These are phyloP conservation scores for Teleiodes luculella DNA, from an alignment of 2,888 invertebrate species.

Conservation along the genomic window DNA sequence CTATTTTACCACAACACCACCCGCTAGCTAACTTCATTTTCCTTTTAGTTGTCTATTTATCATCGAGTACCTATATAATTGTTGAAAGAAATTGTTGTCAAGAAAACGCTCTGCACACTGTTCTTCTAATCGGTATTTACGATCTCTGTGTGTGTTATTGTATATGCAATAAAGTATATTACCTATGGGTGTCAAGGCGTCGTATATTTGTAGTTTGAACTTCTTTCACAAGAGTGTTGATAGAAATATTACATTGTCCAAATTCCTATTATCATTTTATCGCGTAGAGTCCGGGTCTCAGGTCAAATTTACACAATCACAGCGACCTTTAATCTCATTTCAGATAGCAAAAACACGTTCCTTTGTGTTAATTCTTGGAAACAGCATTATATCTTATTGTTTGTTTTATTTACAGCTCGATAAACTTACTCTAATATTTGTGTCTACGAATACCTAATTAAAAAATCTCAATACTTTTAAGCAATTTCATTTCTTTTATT, in stretches of 20 bases:
- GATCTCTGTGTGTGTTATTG: too few relatives aligned
- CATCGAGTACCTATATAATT: not conserved
- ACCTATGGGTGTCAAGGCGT: too few relatives aligned
- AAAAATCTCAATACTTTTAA: too few relatives aligned
- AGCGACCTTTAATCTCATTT: constrained; percentile 68
- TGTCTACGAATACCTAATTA: too few relatives aligned
- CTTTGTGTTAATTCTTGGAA: constrained; percentile 68
- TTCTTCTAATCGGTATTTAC: too few relatives aligned
- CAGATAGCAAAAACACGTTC: constrained; percentile 63
- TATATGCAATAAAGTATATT: too few relatives aligned
- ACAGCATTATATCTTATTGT: constrained; percentile 47
- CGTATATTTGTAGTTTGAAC: too few relatives aligned
- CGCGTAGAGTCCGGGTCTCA: constrained; percentile 61
- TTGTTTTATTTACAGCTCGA: constrained; percentile 37
- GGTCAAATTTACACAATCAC: constrained; percentile 71
- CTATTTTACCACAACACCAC: not conserved
- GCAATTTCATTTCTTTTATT: not conserved
- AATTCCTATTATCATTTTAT: constrained; percentile 46
- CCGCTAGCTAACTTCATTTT: too few relatives aligned
- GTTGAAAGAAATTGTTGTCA: too few relatives aligned
- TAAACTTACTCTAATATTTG: constrained; percentile 32
- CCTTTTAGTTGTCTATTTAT: too few relatives aligned
- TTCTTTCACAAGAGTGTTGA: constrained; percentile 12
- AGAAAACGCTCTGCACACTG: too few relatives aligned
- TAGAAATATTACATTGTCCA: constrained; percentile 25